Evolutionary conservation across 2,113 vertebrate species (phyloP), one percentile per base, ranked within the genome.

Genomic region (Trichechus manatus): DNA sequence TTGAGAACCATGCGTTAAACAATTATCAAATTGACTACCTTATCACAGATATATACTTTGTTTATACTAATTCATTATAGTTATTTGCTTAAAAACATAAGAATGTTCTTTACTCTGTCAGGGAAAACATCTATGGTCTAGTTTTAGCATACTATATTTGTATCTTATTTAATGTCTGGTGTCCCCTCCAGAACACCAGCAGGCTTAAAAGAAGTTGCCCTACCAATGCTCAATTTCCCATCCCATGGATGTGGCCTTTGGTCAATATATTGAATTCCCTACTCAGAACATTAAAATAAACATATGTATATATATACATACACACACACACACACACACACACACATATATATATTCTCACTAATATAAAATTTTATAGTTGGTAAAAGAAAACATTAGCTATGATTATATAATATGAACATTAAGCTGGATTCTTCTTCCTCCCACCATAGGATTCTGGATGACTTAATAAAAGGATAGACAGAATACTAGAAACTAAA

Each of bases 21-120:
- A 93, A 91, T 85, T 77, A 59, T 36, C 78, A 72, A 85, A 86
- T 56, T 72, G 88, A 15, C 72, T 96, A 78, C n/a, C 20, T 94
- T 66, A 89, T 64, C 25, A 89, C 29, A 63, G 10, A 87, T 66
- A 89, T 83, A 66, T 64, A 78, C 23, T 93, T 87, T 87, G n/a
- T 36, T 95, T 82, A 59, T 23, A 68, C 10, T 92, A 61, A 5
- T 53, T 92, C 56, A 93, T 72, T 94, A 72, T 36, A 91, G 10
- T 85, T 93, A 91, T 50, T 93, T 89, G 53, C 14, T 70, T 95
- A 89, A 89, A 94, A 79, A 72, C 22, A 50, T 44, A 96, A 86
- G 50, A 93, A 59, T 85, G 74, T 64, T 75, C 74, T 92, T 85
- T 93, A 85, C 22, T 81, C 47, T 75, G 20, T 81, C 53, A 89